Percentiles rank a stretch among this genome's conserved stretches.
Conservation (phyloP, 2,797 vertebrate genomes). For the Heterohyrax brucei region DNA sequence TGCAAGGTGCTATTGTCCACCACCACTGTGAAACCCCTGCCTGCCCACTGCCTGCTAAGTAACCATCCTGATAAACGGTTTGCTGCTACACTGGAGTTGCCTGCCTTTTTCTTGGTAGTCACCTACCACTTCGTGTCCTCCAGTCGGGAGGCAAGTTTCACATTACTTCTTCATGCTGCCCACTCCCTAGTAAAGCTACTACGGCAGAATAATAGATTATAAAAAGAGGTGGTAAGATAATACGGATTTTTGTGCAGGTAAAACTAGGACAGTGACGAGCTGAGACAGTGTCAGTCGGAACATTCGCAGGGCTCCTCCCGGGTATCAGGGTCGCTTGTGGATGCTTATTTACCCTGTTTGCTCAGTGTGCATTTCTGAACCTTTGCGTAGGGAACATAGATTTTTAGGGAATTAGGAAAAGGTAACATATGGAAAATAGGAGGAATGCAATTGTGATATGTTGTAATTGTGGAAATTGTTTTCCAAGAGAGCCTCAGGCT, state of each 20-base stretch:
- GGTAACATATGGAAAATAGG: background rate
- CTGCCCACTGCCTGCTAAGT: too few species aligned
- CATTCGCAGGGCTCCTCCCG: accelerated
- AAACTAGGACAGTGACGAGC: background rate
- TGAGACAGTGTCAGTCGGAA: background rate
- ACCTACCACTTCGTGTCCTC: too few species aligned
- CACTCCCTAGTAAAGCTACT: background rate
- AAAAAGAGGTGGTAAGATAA: background rate
- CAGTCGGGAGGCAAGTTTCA: too few species aligned
- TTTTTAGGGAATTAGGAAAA: background rate
- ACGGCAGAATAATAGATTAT: background rate
- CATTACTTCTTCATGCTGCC: too few species aligned
- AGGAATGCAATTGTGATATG: too few species aligned
- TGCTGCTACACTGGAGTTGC: too few species aligned
- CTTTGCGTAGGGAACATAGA: accelerated
- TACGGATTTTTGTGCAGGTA: background rate
- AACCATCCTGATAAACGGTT: too few species aligned
- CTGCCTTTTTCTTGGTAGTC: too few species aligned
- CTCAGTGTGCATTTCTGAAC: background rate
- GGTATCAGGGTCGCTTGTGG: accelerated
- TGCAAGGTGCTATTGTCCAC: too few species aligned
- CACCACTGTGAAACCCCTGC: too few species aligned
- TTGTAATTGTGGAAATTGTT: accelerated
- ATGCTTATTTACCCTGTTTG: accelerated
- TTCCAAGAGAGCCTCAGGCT: background rate